Base-by-base conservation (phyloP, 2,797 vertebrate species). In the Cyclura pinguis region DNA sequence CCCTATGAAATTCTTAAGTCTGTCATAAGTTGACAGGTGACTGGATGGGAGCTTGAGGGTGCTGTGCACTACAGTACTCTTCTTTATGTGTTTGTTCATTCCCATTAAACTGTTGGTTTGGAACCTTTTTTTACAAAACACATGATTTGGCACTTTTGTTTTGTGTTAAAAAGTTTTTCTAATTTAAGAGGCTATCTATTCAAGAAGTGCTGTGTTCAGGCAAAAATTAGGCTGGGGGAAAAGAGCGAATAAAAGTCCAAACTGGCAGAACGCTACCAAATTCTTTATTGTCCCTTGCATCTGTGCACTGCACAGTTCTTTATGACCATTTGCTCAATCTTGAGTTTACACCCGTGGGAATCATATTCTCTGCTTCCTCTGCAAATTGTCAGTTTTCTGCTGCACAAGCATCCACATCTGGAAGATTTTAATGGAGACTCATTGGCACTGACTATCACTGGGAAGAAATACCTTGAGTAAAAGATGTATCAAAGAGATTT, bases 321-420 rank as follows among this genome's bases (percentile, higher is more conserved):
- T 92, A 77, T 87, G 77, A 35, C 76, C 0, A 0, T 24, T 42
- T 69, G 57, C 59, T 92, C 80, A 67, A 35, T 85, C 22, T 78
- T 59, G 27, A 87, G 8, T 3, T 29, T 87, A 74, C 20, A n/a
- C 85, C 81, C 42, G 6, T 52, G 64, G n/a, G 86, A 88, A 52
- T 77, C 89, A 77, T 78, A 85, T 88, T 93, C 85, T 87, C 55
- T 76, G 18, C 47, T 87, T 38, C 16, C 89, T 92, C 85, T 93
- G 77, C 89, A 84, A 50, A 29, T 90, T 82, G 38, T 89, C 67
- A 89, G 32, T 64, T 92, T 93, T 88, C 83, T 73, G 77, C 50
- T 87, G 12, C 67, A 27, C 57, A 85, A 95, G 59, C 38, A 80
- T 20, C 5, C 10, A 38, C 83, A 64, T 20, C 22, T 73, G 38